Evolutionary conservation across 92 coral and sea anemone species (phyloP).

Genomic region (Zoanthus gigantus): DNA sequence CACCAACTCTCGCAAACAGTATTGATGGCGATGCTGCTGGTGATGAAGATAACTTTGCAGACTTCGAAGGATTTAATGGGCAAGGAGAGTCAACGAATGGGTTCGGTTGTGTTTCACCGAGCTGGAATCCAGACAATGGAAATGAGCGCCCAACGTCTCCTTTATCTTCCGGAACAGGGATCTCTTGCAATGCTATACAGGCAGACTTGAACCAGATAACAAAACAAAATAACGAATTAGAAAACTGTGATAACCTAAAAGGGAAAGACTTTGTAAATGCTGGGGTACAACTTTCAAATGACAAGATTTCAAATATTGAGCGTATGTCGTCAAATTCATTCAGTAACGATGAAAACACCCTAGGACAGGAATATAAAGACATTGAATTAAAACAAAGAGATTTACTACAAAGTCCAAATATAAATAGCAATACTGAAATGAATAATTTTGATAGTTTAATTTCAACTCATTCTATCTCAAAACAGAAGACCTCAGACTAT

Average conservation of each 20-base stretch:
- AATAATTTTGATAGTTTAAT: constrained; percentile 2
- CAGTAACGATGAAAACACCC: not conserved
- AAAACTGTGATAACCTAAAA: not conserved
- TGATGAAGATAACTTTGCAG: constrained; percentile 41
- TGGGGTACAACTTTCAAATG: not conserved
- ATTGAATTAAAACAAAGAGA: not conserved
- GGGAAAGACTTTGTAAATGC: not conserved
- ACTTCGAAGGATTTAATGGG: constrained; percentile 45
- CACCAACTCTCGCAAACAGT: not conserved
- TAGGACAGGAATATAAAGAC: not conserved
- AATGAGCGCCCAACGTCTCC: constrained; percentile 3
- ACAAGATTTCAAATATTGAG: not conserved
- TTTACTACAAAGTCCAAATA: not conserved
- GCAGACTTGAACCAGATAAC: not conserved
- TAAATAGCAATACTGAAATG: not conserved
- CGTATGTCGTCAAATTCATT: not conserved
- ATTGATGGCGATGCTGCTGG: not conserved
- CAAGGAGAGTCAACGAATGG: not conserved
- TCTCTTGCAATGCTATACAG: not conserved
- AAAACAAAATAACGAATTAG: not conserved
- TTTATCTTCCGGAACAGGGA: not conserved
- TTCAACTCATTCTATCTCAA: not conserved
- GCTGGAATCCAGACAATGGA: not conserved
- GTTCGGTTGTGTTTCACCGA: constrained; percentile 1
- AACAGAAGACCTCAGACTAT: not conserved